Evolutionary conservation across 1,140 invertebrate species (phyloP), one percentile per base, ranked within the genome.

Genomic region (Lasaia peninsularis): DNA sequence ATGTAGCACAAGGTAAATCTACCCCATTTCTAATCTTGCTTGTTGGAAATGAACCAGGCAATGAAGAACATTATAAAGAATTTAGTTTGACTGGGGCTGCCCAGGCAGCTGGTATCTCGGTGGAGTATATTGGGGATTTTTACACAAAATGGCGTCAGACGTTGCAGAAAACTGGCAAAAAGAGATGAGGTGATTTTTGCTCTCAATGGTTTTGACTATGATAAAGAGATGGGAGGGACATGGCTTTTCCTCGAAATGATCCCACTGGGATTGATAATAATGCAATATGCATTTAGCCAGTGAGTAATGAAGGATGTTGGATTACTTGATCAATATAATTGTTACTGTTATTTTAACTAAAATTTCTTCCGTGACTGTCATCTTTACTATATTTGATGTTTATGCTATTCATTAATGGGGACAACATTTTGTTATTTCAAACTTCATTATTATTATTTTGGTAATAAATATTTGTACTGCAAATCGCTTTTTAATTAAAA

Each of bases 41-140:
- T 1, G 80, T 89, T 5, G 89, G 88, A 0, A 75, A 75, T 28
- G 78, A 82, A 49, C 70, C 66, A 8, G 75, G 63, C 5, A 69
- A 63, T 1, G 78, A 81, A 7, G 86, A 90, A 24, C 71, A 80
- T 31, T 81, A 75, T 48, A 88, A 87, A 37, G 86, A 89, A 49
- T 84, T 89, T 60, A 89, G 84, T 61, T 52, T 82, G 28, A 75
- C 69, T 1, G 86, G 86, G 9, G 73, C 87, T 0, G 88, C 83
- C 8, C 73, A 85, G 31, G 58, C 84, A 0, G 85, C 88, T 11
- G 86, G 88, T 1, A 83, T 90, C 8, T 71, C 86, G 12, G 63
- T 89, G 1, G 77, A 90, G 59, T 73, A 79, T 61, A 86, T 90
- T 33, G 83, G 73, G 31, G 82, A 88, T 21, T 90, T 89, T 59